Evolutionary conservation across 1,140 invertebrate species (phyloP), one percentile per base, ranked within the genome.

Genomic region (Aphaenogaster rudis): DNA sequence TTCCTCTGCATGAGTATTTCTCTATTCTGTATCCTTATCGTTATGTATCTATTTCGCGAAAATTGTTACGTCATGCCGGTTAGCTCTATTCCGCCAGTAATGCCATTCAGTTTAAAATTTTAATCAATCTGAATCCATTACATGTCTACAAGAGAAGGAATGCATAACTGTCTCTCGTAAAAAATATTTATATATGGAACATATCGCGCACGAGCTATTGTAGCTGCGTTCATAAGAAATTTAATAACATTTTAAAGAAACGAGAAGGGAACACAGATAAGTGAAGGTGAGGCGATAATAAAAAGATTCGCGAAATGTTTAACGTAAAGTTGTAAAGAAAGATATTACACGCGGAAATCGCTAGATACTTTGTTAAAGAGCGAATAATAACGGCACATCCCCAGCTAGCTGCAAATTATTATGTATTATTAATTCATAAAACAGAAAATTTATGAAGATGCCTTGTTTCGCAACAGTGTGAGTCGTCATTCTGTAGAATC

Each of bases 1-100:
- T 81, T 33, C 42, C 79, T 84, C 57, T 9, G 28, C 33, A n/a
- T 21, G 42, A 1, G 17, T 61, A 39, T 61, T n/a, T 71, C 79
- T 71, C 54, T 42, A 50, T 45, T 57, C 50, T 13, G 39, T 28
- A 39, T 76, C 69, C 45, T 84, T 84, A 76, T 84, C 79, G 21
- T 57, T 21, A 48, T 28, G 28, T 45, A 59, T 84, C 54, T 50
- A 74, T 74, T 84, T 36, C 28, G 69, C 69, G 69, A 63, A 61
- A 74, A 76, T 76, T 52, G 45, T 84, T 76, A 72, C 69, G 15
- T 63, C 42, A 50, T 13, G 13, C n/a, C 28, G 45, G 33, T 61
- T 15, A 82, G 57, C 17, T 48, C 15, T 48, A 15, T 15, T 39
- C 2, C 42, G 13, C 8, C n/a, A 17, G n/a, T 21, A 57, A 52